phyloP scores from a whole-genome alignment of 2,113 vertebrate genomes.

The Thunnus maccoyii region DNA sequence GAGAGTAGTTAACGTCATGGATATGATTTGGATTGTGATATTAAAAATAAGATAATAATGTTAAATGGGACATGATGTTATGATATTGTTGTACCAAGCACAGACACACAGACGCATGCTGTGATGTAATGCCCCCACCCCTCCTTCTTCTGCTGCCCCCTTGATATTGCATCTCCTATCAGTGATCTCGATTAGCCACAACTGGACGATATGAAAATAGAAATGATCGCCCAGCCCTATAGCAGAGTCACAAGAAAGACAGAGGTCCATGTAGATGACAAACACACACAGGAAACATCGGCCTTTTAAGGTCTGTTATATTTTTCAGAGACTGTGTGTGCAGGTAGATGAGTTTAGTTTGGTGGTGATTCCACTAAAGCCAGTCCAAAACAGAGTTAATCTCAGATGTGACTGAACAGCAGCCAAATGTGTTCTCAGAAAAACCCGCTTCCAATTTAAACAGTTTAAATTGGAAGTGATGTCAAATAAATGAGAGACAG shows the following conservation, averaged over 20 bases:
- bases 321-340: background rate
- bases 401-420: slow-evolving; percentile 35
- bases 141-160: no score
- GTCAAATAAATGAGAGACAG: slow-evolving; percentile 28
- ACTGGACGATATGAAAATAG: no score
- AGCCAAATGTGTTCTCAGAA: slow-evolving; percentile 17
- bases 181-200: no score
- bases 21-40: no score
- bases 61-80: no score
- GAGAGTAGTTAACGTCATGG: no score
- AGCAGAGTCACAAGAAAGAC: slow-evolving; percentile 12
- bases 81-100: no score
- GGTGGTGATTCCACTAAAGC: slow-evolving; percentile 30
- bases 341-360: slow-evolving; percentile 31
- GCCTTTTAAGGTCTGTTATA: slow-evolving; percentile 30
- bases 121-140: no score
- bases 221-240: no score
- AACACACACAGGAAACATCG: slow-evolving; percentile 5
- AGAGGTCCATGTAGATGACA: slow-evolving; percentile 1
- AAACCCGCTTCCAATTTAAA: background rate
- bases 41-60: no score
- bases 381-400: slow-evolving; percentile 14
- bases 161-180: no score
- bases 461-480: slow-evolving; percentile 32
- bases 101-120: no score